phyloP scores from a whole-genome alignment of 2,888 invertebrate species.

The Phaedon cochleariae region DNA sequence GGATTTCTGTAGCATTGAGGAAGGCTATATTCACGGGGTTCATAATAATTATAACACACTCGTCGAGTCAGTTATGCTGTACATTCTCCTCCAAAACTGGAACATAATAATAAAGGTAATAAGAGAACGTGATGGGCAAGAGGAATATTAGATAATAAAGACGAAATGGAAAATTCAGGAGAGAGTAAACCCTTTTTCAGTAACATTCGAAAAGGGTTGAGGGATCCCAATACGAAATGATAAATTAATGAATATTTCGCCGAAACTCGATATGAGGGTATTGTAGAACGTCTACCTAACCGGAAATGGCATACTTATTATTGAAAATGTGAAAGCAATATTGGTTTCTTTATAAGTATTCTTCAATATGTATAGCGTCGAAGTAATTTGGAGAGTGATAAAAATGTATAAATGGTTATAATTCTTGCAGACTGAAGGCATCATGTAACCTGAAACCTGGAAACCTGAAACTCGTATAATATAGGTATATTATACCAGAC shows the following conservation, averaged over 20 bases:
- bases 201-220: constrained; percentile 44
- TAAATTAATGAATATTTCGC: constrained; percentile 50
- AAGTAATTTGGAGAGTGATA: background rate
- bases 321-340: constrained; percentile 1
- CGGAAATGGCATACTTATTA: background rate
- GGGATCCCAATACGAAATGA: constrained; percentile 53
- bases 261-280: constrained; percentile 33
- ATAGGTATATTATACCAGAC: too few relatives aligned
- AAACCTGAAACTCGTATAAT: too few relatives aligned
- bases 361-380: background rate
- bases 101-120: constrained; percentile 31
- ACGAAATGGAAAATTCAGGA: constrained; percentile 35
- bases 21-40: constrained; percentile 11
- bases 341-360: constrained; percentile 12
- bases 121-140: constrained; percentile 36
- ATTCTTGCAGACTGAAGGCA: too few relatives aligned
- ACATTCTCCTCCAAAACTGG: constrained; percentile 19
- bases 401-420: background rate
- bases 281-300: constrained; percentile 15
- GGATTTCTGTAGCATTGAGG: constrained; percentile 36
- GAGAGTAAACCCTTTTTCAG: constrained; percentile 37
- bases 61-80: background rate
- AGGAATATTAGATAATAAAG: constrained; percentile 42
- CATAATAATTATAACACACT: background rate
- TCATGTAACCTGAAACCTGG: too few relatives aligned